Base-by-base conservation (phyloP, 2,113 vertebrate genomes). In the Neopipo cinnamomea region DNA sequence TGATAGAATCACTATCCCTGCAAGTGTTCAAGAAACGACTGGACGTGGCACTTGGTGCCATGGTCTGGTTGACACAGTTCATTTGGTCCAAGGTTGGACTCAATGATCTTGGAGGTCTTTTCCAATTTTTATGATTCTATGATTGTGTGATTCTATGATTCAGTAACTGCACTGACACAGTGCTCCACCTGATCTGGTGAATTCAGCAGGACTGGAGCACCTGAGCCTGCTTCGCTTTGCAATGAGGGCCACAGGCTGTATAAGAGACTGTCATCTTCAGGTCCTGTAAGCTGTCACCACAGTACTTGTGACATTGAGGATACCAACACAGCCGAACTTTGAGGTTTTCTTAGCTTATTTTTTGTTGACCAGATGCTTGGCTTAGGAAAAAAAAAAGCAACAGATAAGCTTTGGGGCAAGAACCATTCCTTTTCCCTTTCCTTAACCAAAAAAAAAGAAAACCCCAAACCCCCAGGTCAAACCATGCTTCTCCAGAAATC, bases 81-180 rank as follows among this genome's bases (percentile, higher is more conserved):
- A 52, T 27, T 41, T 27, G 17, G 18, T 30, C 37, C 19, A 41
- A 41, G 17, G 37, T 28, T 41, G 27, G 19, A 63, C 25, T 41
- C 39, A 63, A 9, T 42, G 61, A 42, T 42, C 39, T 30, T 41
- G 18, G 39, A 63, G 18, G 18, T 30, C 27, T 63, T 41, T 39
- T 63, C 27, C 39, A 63, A 21, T 6, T 39, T 41, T 30, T 30
- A 41, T 28, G 61, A 30, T 41, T 62, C 61, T 25, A 8, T 37
- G 35, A 37, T 37, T 61, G 35, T 39, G 8, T 41, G 59, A 41
- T 39, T 61, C 59, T 41, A 14, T 30, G 18, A 41, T 41, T 63
- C 35, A 67, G 3, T 67, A 46, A 12, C 22, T 33, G 35, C 30
- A 30, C 5, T 81, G 66, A 30, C 19, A 35, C 0, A 0, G 11